Percentiles rank a stretch among this genome's conserved stretches.
Evolutionary conservation across 2,113 vertebrate genomes (phyloP).

Genomic region (Bufo gargarizans): DNA sequence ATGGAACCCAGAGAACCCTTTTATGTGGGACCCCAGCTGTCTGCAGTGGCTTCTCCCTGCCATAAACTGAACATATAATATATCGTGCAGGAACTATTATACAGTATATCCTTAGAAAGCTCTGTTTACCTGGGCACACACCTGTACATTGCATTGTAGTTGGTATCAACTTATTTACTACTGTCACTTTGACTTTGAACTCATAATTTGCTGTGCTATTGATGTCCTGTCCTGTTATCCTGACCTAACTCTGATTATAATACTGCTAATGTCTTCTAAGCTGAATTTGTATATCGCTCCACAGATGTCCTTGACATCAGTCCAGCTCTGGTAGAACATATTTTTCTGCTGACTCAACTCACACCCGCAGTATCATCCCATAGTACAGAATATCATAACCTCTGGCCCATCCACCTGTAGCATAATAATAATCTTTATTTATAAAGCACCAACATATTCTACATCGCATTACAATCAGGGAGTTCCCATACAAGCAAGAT

Average conservation of each 20-base stretch:
- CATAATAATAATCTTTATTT: too few species aligned
- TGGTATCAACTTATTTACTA: not conserved
- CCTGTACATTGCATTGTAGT: too few species aligned
- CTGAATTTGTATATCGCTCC: not conserved
- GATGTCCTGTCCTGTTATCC: not conserved
- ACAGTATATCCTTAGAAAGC: not conserved
- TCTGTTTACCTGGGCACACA: too few species aligned
- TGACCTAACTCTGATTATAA: conserved; percentile 23
- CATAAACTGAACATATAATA: too few species aligned
- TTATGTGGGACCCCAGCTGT: too few species aligned
- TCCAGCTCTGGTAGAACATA: not conserved
- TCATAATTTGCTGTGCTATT: not conserved
- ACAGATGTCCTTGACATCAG: conserved; percentile 5
- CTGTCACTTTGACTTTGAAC: conserved; percentile 24
- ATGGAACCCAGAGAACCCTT: too few species aligned
- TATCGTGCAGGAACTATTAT: too few species aligned
- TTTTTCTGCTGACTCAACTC: not conserved
- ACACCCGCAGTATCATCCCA: not conserved
- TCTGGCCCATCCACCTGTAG: not conserved
- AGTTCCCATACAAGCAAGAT: too few species aligned
- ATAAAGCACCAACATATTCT: too few species aligned
- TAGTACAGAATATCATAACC: conserved; percentile 7
- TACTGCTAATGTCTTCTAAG: not conserved
- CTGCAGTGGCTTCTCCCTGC: too few species aligned
- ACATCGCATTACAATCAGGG: too few species aligned